A percentile compares a stretch with the other conserved stretches of the same genome.
phyloP scores from a whole-genome alignment of 2,113 vertebrate genomes.

The Amphiprion percula region DNA sequence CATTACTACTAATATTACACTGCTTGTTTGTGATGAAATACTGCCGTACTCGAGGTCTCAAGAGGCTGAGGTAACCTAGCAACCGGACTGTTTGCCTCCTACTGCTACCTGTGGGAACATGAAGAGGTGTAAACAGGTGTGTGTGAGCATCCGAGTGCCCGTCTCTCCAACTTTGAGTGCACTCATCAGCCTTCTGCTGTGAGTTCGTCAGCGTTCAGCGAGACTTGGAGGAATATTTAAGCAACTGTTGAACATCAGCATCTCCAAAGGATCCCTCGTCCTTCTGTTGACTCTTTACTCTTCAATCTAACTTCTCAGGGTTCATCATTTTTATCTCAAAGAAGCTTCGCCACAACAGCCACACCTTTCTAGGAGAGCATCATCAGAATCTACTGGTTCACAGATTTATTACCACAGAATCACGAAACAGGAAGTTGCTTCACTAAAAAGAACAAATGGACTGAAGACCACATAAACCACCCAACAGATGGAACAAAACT shows the following conservation, averaged over 20 bases:
- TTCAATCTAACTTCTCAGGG: conserved; percentile 10
- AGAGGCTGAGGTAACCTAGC: conserved; percentile 65
- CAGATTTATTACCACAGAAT: neutral
- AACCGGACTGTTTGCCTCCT: conserved; percentile 64
- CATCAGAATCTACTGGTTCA: neutral
- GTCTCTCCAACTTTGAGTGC: conserved; percentile 10
- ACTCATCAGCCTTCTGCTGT: neutral
- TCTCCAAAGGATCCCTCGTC: conserved; percentile 10
- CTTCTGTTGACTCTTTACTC: neutral
- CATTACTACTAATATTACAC: neutral
- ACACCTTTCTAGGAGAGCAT: neutral
- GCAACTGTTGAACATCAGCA: neutral
- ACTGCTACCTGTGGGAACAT: conserved; percentile 54
- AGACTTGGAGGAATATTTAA: neutral
- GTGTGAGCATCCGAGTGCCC: neutral
- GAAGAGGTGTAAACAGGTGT: conserved; percentile 70
- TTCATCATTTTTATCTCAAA: neutral
- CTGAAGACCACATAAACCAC: neutral
- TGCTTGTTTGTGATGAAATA: conserved; percentile 37
- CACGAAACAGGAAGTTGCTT: neutral
- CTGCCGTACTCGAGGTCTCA: conserved; percentile 2
- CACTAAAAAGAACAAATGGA: neutral
- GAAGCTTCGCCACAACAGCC: neutral
- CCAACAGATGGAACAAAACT: conserved; percentile 10
- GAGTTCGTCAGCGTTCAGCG: neutral